A percentile compares a stretch with the other conserved stretches of the same genome.
Evolutionary conservation across 2,888 invertebrate genomes (phyloP).

Genomic region (Aproaerema taeniolella): DNA sequence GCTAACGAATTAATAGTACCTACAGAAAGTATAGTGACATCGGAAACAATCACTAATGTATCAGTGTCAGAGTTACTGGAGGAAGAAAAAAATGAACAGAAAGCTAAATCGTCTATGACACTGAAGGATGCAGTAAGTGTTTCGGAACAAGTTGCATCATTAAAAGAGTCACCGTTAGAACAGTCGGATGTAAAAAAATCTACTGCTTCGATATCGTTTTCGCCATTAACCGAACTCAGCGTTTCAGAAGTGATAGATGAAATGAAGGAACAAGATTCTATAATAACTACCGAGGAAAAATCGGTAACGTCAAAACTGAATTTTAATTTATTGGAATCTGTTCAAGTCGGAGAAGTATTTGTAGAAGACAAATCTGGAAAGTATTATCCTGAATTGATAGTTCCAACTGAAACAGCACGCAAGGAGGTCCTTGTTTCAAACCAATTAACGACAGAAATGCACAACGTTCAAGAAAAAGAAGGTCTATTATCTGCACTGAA

Average conservation of each 20-base stretch:
- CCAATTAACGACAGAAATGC: constrained; percentile 80
- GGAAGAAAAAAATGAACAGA: constrained; percentile 49
- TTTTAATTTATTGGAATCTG: constrained; percentile 79
- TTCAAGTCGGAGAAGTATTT: constrained; percentile 82
- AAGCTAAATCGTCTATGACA: constrained; percentile 76
- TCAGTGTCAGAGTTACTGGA: constrained; percentile 61
- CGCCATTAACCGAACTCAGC: constrained; percentile 79
- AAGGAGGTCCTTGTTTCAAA: constrained; percentile 81
- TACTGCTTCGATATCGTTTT: constrained; percentile 75
- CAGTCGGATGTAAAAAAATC: constrained; percentile 63
- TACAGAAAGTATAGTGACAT: constrained; percentile 65
- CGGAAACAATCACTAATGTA: constrained; percentile 73
- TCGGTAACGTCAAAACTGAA: constrained; percentile 78
- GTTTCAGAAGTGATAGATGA: constrained; percentile 81
- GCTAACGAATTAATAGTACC: constrained; percentile 43
- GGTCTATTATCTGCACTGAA: constrained; percentile 77
- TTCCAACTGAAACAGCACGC: constrained; percentile 86
- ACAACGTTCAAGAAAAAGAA: constrained; percentile 83
- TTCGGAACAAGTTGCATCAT: constrained; percentile 78
- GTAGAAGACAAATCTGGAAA: constrained; percentile 85
- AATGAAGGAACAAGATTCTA: constrained; percentile 77
- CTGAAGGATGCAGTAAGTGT: constrained; percentile 82
- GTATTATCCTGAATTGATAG: constrained; percentile 87
- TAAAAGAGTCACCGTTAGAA: constrained; percentile 79
- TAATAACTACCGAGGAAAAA: constrained; percentile 56